Evolutionary conservation across 2,797 vertebrate species (phyloP).

Genomic region (Enteromius thamalakanensis): DNA sequence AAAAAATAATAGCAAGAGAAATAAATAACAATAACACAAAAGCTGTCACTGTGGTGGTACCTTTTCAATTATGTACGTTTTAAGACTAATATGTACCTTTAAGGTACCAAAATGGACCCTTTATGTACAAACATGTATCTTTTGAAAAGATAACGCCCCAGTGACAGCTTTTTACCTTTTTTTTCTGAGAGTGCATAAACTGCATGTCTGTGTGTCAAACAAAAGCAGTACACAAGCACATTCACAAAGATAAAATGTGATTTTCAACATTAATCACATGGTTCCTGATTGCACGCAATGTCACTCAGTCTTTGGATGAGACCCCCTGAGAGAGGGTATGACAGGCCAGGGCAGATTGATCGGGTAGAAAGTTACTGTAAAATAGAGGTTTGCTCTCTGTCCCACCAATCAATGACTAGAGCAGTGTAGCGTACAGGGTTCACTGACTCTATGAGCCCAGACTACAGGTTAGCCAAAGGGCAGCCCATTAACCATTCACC

Average conservation of each 20-base stretch:
- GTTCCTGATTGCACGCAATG: conserved; percentile 40
- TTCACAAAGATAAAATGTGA: conserved; percentile 1
- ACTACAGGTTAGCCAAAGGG: conserved; percentile 28
- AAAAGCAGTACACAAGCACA: conserved; percentile 21
- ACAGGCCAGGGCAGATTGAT: conserved; percentile 42
- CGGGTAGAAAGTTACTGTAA: conserved; percentile 41
- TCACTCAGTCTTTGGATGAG: conserved; percentile 36
- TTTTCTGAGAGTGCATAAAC: not conserved
- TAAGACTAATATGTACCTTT: too few species aligned
- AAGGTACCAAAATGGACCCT: too few species aligned
- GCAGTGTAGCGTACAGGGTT: conserved; percentile 7
- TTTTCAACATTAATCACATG: conserved; percentile 29
- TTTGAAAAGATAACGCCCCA: too few species aligned
- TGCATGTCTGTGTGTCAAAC: not conserved
- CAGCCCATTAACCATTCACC: conserved; percentile 62
- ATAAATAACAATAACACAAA: too few species aligned
- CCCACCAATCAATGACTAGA: conserved; percentile 33
- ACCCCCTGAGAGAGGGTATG: conserved; percentile 41
- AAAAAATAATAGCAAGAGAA: not conserved
- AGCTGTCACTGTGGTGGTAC: too few species aligned
- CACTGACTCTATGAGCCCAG: conserved; percentile 22
- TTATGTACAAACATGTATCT: too few species aligned
- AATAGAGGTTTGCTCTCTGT: conserved; percentile 40
- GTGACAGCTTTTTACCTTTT: too few species aligned
- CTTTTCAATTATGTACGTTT: too few species aligned